Percentiles rank a stretch among this genome's conserved stretches.
phyloP scores from a whole-genome alignment of 1,140 invertebrate species.

The Anthonomus grandis region DNA sequence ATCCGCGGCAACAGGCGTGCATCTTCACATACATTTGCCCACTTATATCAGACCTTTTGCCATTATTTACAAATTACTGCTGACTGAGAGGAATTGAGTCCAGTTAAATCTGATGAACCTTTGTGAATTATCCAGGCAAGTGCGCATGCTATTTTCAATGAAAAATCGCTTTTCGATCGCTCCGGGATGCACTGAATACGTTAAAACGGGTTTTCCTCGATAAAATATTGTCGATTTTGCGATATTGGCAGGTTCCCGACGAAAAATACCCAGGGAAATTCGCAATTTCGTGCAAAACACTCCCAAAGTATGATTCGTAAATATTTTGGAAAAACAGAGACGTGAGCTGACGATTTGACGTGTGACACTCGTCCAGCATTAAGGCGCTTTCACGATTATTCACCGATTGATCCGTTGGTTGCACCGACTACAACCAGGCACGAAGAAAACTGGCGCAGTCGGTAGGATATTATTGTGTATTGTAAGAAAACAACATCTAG shows the following conservation, averaged over 20 bases:
- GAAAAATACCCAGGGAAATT: neutral
- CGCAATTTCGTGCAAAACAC: too few species aligned
- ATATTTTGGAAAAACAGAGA: neutral
- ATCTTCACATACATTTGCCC: constrained; percentile 28
- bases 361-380: too few species aligned
- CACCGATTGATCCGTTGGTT: too few species aligned
- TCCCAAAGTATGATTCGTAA: neutral
- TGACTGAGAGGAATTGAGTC: constrained; percentile 27
- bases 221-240: neutral
- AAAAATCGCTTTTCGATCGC: constrained; percentile 5
- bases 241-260: neutral
- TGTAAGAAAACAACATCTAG: too few species aligned
- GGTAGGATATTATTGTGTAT: too few species aligned
- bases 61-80: constrained; percentile 31
- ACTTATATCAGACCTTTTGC: constrained; percentile 22
- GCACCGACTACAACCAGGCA: too few species aligned
- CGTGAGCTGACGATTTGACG: too few species aligned
- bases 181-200: neutral
- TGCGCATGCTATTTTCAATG: constrained; percentile 25
- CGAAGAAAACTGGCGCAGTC: too few species aligned
- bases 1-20: constrained; percentile 26
- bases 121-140: constrained; percentile 20
- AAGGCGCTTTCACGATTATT: too few species aligned
- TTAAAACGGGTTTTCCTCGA: neutral
- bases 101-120: constrained; percentile 16